These are phyloP conservation scores for Perca flavescens DNA, from an alignment of 2,113 vertebrate species.

Conservation along the genomic window DNA sequence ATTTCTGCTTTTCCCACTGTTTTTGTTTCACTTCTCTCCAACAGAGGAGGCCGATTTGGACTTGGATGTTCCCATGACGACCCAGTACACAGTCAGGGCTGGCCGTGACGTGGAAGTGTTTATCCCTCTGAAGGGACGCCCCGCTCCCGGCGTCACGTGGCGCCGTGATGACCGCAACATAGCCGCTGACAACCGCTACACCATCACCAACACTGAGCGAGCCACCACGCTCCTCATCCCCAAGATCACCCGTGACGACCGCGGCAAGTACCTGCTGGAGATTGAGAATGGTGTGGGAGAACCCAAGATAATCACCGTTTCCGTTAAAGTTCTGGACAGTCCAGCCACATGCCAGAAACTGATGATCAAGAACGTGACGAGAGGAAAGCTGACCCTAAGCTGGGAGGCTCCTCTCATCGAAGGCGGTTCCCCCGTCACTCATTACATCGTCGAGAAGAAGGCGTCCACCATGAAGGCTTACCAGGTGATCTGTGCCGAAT, in stretches of 20 bases:
- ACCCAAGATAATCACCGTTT: constrained; percentile 92
- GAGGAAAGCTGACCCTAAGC: constrained; percentile 91
- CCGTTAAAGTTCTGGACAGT: constrained; percentile 93
- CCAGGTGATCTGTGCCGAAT: constrained; percentile 89
- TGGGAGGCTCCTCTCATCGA: constrained; percentile 96
- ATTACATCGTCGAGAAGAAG: constrained; percentile 95
- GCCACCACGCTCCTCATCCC: constrained; percentile 92
- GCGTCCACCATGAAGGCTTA: constrained; percentile 95
- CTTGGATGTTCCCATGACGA: constrained; percentile 92
- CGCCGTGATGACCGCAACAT: constrained; percentile 95
- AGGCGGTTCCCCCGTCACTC: constrained; percentile 93
- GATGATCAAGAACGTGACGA: constrained; percentile 93
- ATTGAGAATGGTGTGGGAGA: constrained; percentile 98
- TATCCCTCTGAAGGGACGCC: constrained; percentile 96
- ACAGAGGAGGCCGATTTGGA: constrained; percentile 97
- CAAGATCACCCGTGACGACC: constrained; percentile 93
- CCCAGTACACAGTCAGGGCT: constrained; percentile 91
- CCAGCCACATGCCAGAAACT: constrained; percentile 95
- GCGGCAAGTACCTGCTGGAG: constrained; percentile 94
- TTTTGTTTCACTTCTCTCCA: constrained; percentile 5
- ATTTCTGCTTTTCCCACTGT: not conserved
- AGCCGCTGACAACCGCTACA: constrained; percentile 88
- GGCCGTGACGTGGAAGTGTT: constrained; percentile 92
- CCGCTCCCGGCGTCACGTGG: constrained; percentile 93
- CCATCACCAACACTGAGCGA: constrained; percentile 92